These are phyloP conservation scores for Amphibalanus amphitrite DNA, from an alignment of 1,140 invertebrate species.

Conservation along the genomic window DNA sequence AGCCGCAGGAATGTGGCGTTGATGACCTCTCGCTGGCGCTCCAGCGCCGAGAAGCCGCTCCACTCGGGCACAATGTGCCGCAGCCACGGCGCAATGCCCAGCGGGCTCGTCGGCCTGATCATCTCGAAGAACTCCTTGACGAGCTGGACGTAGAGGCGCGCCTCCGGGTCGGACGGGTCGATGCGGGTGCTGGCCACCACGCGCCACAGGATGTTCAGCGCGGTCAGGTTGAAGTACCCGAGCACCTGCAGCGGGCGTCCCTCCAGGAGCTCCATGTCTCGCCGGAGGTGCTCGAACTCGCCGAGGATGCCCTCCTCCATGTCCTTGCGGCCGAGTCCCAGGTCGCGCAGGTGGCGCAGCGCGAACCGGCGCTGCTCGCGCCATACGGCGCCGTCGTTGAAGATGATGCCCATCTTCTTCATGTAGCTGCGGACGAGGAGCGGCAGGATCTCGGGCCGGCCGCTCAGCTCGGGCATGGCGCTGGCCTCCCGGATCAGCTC, in stretches of 20 bases:
- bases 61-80: conserved; percentile 24
- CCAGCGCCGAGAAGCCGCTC: conserved; percentile 11
- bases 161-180: not conserved
- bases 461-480: not conserved
- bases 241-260: conserved; percentile 4
- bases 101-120: not conserved
- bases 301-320: conserved; percentile 52
- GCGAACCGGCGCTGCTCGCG: conserved; percentile 8
- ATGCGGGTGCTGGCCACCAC: conserved; percentile 8
- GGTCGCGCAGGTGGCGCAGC: conserved; percentile 39
- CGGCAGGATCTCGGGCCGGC: not conserved
- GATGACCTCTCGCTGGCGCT: conserved; percentile 5
- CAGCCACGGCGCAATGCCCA: conserved; percentile 23
- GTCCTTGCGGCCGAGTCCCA: conserved; percentile 51
- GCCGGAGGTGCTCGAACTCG: conserved; percentile 26
- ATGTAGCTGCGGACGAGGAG: not conserved
- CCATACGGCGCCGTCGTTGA: conserved; percentile 5
- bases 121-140: not conserved
- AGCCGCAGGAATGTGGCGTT: conserved; percentile 12
- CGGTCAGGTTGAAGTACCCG: conserved; percentile 12
- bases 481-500: not conserved
- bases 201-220: conserved; percentile 14
- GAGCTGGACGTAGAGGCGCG: not conserved
- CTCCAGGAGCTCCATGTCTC: not conserved
- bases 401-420: conserved; percentile 6